Evolutionary conservation across 2,797 vertebrate species (phyloP).

Genomic region (Carduelis carduelis): DNA sequence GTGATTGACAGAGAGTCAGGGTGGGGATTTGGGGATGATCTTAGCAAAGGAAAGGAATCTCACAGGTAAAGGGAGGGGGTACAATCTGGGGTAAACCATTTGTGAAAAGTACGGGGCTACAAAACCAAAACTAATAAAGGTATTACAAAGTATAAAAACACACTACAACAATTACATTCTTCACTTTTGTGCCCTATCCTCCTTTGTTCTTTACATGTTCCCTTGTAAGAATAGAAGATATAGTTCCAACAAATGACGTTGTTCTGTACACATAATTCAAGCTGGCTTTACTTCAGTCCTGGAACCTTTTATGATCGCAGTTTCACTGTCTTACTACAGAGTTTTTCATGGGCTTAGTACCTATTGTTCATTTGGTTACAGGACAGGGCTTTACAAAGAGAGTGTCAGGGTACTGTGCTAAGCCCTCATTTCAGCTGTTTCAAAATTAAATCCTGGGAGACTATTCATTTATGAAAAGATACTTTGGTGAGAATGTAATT

Average conservation of each 20-base stretch:
- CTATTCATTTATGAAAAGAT: background rate
- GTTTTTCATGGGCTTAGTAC: background rate
- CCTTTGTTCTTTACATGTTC: accelerated
- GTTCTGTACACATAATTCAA: background rate
- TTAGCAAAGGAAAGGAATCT: too few species aligned
- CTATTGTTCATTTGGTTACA: background rate
- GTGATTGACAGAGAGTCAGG: too few species aligned
- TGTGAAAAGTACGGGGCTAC: too few species aligned
- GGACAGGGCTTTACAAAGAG: background rate
- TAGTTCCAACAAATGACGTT: background rate
- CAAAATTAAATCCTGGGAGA: background rate
- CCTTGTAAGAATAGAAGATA: background rate
- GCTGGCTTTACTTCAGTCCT: background rate
- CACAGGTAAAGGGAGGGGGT: too few species aligned
- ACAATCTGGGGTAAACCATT: too few species aligned
- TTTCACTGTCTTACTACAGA: background rate
- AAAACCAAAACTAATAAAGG: too few species aligned
- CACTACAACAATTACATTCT: background rate
- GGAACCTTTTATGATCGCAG: background rate
- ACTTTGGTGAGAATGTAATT: background rate
- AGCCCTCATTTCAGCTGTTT: background rate
- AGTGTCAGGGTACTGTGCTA: background rate
- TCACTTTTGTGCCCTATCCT: background rate
- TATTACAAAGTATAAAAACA: too few species aligned
- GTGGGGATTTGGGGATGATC: too few species aligned